Conservation (phyloP, 2,797 vertebrate genomes). For the Sebastes taczanowskii region DNA sequence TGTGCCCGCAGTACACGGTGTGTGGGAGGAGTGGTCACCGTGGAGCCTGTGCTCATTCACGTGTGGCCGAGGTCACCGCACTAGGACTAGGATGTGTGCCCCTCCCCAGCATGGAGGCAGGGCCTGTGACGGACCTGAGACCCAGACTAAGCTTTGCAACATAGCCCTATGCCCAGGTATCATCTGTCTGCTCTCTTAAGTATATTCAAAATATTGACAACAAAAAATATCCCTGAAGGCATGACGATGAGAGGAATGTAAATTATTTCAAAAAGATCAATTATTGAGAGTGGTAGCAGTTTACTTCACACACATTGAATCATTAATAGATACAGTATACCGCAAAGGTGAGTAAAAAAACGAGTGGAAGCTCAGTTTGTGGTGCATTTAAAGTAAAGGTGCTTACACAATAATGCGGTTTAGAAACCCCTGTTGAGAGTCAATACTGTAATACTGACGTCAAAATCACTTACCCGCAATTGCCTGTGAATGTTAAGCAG, state of each 20-base stretch:
- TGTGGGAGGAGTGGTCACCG: slow-evolving; percentile 99
- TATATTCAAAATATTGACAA: slow-evolving; percentile 10
- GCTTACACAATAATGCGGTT: slow-evolving; percentile 42
- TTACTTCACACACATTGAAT: neutral
- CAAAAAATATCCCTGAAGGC: slow-evolving; percentile 13
- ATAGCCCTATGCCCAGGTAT: slow-evolving; percentile 98
- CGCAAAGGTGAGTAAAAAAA: slow-evolving; percentile 57
- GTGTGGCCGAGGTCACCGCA: slow-evolving; percentile 98
- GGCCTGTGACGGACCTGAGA: slow-evolving; percentile 97
- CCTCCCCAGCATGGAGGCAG: slow-evolving; percentile 97
- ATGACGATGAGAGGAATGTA: slow-evolving; percentile 1
- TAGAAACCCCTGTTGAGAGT: slow-evolving; percentile 50
- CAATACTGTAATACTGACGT: slow-evolving; percentile 70
- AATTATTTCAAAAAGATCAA: neutral
- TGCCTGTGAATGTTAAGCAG: slow-evolving; percentile 76
- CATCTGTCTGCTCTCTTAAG: slow-evolving; percentile 53
- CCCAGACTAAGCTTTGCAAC: slow-evolving; percentile 99
- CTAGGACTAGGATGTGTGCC: slow-evolving; percentile 94
- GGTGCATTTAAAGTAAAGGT: slow-evolving; percentile 43
- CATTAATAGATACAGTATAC: slow-evolving; percentile 22
- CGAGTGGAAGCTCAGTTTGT: slow-evolving; percentile 21
- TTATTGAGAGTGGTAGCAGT: neutral
- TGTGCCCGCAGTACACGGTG: slow-evolving; percentile 96
- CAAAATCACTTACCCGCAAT: slow-evolving; percentile 76
- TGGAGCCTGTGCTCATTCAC: slow-evolving; percentile 99